phyloP scores from a whole-genome alignment of 2,888 invertebrate genomes.

The Pinctada fucata region DNA sequence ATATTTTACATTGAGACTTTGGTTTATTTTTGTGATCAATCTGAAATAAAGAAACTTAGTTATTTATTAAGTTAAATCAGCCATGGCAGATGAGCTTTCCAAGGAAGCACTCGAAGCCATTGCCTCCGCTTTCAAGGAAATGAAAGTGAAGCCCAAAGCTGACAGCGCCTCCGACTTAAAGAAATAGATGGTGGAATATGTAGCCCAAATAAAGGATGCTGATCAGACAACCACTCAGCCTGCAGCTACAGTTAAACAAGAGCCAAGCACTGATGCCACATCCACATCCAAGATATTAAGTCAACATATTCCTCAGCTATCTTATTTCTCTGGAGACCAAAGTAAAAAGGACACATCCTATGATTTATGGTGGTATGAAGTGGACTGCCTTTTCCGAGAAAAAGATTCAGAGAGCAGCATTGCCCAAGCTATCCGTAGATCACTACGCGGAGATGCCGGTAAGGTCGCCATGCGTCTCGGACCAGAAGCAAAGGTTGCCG shows the following conservation, averaged over 20 bases:
- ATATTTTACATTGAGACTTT: too few species aligned
- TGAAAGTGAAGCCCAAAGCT: neutral
- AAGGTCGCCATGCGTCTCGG: constrained; percentile 14
- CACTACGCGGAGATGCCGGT: constrained; percentile 5
- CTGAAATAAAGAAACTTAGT: too few species aligned
- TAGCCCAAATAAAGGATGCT: too few species aligned
- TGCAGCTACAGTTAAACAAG: neutral
- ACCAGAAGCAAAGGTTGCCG: neutral
- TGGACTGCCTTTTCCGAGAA: constrained; percentile 10
- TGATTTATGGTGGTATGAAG: constrained; percentile 13
- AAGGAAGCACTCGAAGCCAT: neutral
- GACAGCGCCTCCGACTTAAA: neutral
- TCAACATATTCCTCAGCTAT: constrained; percentile 9
- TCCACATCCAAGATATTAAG: neutral
- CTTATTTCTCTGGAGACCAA: constrained; percentile 9
- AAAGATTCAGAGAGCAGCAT: neutral
- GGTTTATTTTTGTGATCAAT: too few species aligned
- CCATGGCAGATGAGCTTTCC: neutral
- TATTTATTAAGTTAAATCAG: too few species aligned
- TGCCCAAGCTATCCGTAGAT: neutral
- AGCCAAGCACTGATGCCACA: neutral
- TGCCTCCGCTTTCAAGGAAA: neutral
- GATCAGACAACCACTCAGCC: too few species aligned
- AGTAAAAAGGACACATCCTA: constrained; percentile 3
- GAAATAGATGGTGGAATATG: constrained; percentile 10